Evolutionary conservation across 2,797 vertebrate species (phyloP).

Genomic region (Chromobotia macracanthus): DNA sequence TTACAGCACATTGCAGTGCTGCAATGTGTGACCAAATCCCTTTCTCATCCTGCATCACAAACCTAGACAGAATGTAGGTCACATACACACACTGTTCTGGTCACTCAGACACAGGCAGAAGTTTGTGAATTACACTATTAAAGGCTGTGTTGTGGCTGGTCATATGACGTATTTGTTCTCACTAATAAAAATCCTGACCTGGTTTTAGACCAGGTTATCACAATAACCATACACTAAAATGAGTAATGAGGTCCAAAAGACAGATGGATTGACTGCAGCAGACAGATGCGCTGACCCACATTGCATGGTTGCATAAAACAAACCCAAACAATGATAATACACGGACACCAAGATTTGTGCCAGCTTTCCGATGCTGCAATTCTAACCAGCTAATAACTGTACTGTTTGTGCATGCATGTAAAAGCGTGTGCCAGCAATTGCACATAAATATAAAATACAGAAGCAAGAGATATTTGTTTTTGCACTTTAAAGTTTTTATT

Average conservation of each 20-base stretch:
- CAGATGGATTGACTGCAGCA: conserved; percentile 13
- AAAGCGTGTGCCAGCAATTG: not conserved
- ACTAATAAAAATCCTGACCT: too few species aligned
- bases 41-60: conserved; percentile 45
- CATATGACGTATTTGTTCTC: not conserved
- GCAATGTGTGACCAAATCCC: conserved; percentile 51
- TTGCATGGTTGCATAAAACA: conserved; percentile 15
- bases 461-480: conserved; percentile 78
- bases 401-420: too few species aligned
- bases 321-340: conserved; percentile 3
- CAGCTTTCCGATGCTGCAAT: not conserved
- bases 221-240: too few species aligned
- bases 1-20: not conserved
- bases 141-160: not conserved
- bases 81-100: conserved; percentile 31
- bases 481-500: conserved; percentile 84
- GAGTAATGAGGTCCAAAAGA: not conserved
- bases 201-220: too few species aligned
- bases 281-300: conserved; percentile 34
- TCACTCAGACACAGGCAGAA: conserved; percentile 27
- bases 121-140: conserved; percentile 42
- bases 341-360: not conserved
- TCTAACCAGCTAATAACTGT: not conserved
- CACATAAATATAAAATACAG: conserved; percentile 63
- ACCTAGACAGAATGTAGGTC: conserved; percentile 59